Evolutionary conservation across 2,113 vertebrate species (phyloP).

Genomic region (Barbus barbus): DNA sequence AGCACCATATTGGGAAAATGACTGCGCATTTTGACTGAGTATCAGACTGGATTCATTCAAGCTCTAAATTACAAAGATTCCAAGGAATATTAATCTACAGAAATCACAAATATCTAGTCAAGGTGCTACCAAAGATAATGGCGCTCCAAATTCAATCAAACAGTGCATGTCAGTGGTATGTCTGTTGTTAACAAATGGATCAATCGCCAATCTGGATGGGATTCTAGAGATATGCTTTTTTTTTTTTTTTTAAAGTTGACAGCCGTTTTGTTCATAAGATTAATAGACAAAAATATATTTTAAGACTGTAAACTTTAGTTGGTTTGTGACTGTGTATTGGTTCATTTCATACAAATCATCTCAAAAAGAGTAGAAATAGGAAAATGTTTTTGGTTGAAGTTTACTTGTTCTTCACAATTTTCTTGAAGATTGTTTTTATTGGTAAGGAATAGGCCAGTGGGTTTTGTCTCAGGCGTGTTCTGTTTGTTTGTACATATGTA

Average conservation of each 20-base stretch:
- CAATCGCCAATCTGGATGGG: not conserved
- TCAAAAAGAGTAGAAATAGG: not conserved
- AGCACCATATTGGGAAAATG: not conserved
- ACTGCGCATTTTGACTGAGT: not conserved
- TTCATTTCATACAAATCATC: not conserved
- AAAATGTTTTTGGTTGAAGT: not conserved
- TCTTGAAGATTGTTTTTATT: not conserved
- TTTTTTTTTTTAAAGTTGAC: too few relatives aligned
- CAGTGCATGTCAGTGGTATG: not conserved
- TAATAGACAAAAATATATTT: too few relatives aligned
- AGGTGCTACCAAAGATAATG: not conserved
- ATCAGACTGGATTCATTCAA: not conserved
- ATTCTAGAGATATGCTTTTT: not conserved
- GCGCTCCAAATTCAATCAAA: not conserved
- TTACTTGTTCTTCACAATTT: not conserved
- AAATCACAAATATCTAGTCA: not conserved
- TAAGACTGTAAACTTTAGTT: not conserved
- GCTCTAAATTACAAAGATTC: not conserved
- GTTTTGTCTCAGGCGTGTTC: slow-evolving; percentile 1
- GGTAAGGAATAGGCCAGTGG: not conserved
- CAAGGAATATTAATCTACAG: too few relatives aligned
- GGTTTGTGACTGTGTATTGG: not conserved
- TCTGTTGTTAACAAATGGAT: not conserved
- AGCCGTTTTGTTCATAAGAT: not conserved
- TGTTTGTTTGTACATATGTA: slow-evolving; percentile 33